phyloP scores from a whole-genome alignment of 2,113 vertebrate genomes.

The Rousettus leschenaultii region DNA sequence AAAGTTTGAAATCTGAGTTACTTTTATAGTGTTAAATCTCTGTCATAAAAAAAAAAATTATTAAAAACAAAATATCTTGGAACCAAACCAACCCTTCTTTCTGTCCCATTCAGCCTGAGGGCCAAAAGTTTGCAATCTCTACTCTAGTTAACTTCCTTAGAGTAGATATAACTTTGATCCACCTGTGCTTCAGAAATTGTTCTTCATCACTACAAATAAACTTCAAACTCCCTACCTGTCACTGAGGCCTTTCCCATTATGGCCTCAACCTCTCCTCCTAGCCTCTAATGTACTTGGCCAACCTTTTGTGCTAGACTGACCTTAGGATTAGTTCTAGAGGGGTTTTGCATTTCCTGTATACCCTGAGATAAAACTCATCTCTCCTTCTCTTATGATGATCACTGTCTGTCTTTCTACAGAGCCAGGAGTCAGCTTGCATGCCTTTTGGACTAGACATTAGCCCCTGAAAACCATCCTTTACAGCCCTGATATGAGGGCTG shows the following conservation, averaged over 20 bases:
- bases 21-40: background rate
- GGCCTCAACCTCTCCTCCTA: background rate
- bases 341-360: background rate
- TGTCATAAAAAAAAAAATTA: background rate
- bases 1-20: background rate
- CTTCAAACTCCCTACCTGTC: background rate
- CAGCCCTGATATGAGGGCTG: background rate
- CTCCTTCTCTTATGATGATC: background rate
- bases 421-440: rapidly evolving
- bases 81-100: background rate
- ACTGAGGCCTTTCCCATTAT: background rate
- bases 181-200: background rate
- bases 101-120: background rate
- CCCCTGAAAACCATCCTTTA: background rate
- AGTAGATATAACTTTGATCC: background rate
- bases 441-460: background rate
- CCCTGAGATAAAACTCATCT: background rate
- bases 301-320: background rate
- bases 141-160: background rate
- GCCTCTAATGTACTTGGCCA: background rate
- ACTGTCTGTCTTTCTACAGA: background rate
- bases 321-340: background rate
- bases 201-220: background rate
- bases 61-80: background rate
- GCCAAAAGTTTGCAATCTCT: background rate